Evolutionary conservation across 2,797 vertebrate genomes (phyloP).

Genomic region (Myiotriccus ornatus): DNA sequence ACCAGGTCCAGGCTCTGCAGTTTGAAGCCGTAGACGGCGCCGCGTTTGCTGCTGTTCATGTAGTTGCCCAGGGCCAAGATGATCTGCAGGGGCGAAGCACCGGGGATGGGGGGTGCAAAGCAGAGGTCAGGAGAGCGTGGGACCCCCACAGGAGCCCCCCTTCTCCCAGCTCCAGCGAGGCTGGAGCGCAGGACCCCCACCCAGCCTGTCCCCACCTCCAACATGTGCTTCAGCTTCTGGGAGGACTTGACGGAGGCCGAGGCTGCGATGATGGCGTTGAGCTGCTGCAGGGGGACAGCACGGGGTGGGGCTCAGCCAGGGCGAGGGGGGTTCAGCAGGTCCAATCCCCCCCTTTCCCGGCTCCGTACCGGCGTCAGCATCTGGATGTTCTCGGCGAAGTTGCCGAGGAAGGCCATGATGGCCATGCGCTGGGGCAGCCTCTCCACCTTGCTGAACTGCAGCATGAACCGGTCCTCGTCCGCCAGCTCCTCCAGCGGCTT

Average conservation of each 20-base stretch:
- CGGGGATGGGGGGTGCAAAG: background rate
- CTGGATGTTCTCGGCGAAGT: conserved; percentile 89
- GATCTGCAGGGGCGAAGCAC: conserved; percentile 75
- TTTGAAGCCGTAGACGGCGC: conserved; percentile 96
- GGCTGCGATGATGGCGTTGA: conserved; percentile 81
- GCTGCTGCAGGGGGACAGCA: conserved; percentile 77
- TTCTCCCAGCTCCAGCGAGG: rapidly evolving
- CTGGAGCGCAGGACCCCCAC: background rate
- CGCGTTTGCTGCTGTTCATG: conserved; percentile 98
- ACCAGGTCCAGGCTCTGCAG: conserved; percentile 97
- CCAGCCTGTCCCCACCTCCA: conserved; percentile 79
- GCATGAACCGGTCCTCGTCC: conserved; percentile 95
- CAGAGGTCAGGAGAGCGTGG: background rate
- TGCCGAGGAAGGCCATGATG: conserved; percentile 96
- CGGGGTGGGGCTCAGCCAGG: background rate
- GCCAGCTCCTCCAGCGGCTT: conserved; percentile 91
- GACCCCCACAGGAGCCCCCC: background rate
- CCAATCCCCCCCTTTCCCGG: rapidly evolving
- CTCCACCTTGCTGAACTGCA: conserved; percentile 95
- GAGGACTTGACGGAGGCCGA: conserved; percentile 93
- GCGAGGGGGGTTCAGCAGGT: rapidly evolving
- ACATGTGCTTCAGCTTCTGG: conserved; percentile 91
- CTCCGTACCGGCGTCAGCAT: conserved; percentile 88
- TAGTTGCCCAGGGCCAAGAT: conserved; percentile 96
- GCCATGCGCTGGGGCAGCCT: conserved; percentile 94